These are phyloP conservation scores for Hemicordylus capensis DNA, from an alignment of 2,113 vertebrate genomes.

Conservation along the genomic window DNA sequence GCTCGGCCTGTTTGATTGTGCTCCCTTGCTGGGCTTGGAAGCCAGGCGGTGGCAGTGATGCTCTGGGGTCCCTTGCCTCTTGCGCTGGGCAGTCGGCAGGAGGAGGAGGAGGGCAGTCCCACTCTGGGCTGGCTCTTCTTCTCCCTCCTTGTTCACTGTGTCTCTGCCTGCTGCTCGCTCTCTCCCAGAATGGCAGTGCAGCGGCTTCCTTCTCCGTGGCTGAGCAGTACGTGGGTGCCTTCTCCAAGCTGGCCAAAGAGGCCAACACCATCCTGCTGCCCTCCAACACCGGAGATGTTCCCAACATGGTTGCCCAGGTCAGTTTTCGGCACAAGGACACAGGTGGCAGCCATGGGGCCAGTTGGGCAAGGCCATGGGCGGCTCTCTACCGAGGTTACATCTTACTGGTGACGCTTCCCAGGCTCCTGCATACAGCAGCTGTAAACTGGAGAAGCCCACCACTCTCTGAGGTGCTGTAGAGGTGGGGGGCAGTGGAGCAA, in stretches of 20 bases:
- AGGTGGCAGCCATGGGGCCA: rapidly evolving
- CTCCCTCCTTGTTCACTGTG: neutral
- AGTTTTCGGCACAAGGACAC: rapidly evolving
- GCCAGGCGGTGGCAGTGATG: neutral
- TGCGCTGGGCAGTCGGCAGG: neutral
- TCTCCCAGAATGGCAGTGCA: slow-evolving; percentile 83
- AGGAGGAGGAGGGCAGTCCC: too few relatives aligned
- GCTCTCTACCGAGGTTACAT: too few relatives aligned
- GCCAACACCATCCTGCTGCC: slow-evolving; percentile 94
- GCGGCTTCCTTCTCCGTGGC: slow-evolving; percentile 92
- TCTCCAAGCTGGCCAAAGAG: slow-evolving; percentile 94
- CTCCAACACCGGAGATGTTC: slow-evolving; percentile 85
- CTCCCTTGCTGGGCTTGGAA: neutral
- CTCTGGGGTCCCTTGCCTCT: neutral
- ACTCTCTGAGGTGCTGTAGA: too few relatives aligned
- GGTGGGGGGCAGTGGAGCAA: too few relatives aligned
- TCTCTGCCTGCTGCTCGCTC: neutral
- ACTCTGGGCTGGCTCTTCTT: too few relatives aligned
- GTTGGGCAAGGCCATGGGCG: rapidly evolving
- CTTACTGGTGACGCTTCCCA: too few relatives aligned
- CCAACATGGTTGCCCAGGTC: slow-evolving; percentile 95
- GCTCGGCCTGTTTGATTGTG: neutral
- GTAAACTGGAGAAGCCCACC: too few relatives aligned
- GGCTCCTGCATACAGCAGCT: too few relatives aligned
- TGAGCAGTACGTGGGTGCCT: slow-evolving; percentile 92